Evolutionary conservation across 2,888 invertebrate genomes (phyloP), one percentile per base, ranked within the genome.

Genomic region (Agrypnus murinus): DNA sequence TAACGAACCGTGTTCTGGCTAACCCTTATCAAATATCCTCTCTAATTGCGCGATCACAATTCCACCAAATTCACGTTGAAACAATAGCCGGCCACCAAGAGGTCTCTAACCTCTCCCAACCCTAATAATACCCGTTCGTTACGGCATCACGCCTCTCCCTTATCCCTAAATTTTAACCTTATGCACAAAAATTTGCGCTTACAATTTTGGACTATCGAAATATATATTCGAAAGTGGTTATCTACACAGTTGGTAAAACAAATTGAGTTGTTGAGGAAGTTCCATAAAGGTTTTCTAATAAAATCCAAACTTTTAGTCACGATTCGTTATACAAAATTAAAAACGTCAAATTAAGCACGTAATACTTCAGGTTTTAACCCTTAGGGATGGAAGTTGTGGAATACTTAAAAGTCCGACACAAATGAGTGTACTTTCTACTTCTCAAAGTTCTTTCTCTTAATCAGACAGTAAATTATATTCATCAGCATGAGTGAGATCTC

Each of bases 311-410:
- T 15, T 55, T 36, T 7, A 58, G 59, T 40, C 43, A 45, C 40
- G 7, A 45, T 2, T 45, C n/a, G 34, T 59, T 45, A 14, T 59
- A 36, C 38, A 63, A 50, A 19, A 63, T 50, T 38, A 60, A 60
- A 60, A 60, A 60, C 45, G 60, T 60, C 45, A 60, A 60, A 45
- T 60, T 45, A 63, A 60, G 19, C 60, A 48, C 19, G 45, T 45
- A 59, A 32, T 32, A 32, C 45, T 48, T 38, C 25, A 45, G 19
- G 38, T 50, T 48, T 12, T 10, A 57, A 40, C 36, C 57, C 57
- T 38, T 17, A 14, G 14, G 38, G 17, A n/a, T 50, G 8, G 12
- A 50, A 50, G 50, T 50, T 50, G 57, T 38, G 38, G 40, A 57
- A 57, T 57, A 57, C 55, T 57, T 50, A 57, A 38, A 57, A 57